phyloP scores from a whole-genome alignment of 2,888 invertebrate species.

The Troides oblongomaculatus region DNA sequence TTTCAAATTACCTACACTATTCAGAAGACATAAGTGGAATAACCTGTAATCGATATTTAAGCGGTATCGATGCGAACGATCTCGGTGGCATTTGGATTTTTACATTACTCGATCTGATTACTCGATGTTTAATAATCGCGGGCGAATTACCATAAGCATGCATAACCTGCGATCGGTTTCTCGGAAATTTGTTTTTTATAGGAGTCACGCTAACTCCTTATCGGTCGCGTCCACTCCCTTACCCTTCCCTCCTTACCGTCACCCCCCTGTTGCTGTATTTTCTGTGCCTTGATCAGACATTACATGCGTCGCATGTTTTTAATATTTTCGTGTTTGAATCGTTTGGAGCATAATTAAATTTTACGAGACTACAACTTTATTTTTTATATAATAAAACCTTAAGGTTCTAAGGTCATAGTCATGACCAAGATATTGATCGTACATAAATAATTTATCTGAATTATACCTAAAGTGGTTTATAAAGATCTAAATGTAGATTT shows the following conservation, averaged over 20 bases:
- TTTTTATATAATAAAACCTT: too few species aligned
- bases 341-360: background rate
- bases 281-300: too few species aligned
- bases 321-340: constrained; percentile 12
- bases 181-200: constrained; percentile 27
- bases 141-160: constrained; percentile 15
- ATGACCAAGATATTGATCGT: too few species aligned
- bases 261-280: background rate
- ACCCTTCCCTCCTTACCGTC: background rate
- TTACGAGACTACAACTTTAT: too few species aligned
- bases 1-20: background rate
- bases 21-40: constrained; percentile 1
- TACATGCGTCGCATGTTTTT: constrained; percentile 6
- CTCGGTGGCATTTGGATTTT: constrained; percentile 10
- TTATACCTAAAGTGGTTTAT: too few species aligned
- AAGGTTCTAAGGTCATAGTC: too few species aligned
- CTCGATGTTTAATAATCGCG: constrained; percentile 18
- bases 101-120: constrained; percentile 21
- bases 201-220: constrained; percentile 23
- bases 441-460: too few species aligned
- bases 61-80: constrained; percentile 3
- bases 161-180: constrained; percentile 18
- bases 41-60: constrained; percentile 16
- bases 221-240: constrained; percentile 20
- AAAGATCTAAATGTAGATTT: too few species aligned